phyloP scores from a whole-genome alignment of 2,113 vertebrate genomes.

The Isichthys henryi region DNA sequence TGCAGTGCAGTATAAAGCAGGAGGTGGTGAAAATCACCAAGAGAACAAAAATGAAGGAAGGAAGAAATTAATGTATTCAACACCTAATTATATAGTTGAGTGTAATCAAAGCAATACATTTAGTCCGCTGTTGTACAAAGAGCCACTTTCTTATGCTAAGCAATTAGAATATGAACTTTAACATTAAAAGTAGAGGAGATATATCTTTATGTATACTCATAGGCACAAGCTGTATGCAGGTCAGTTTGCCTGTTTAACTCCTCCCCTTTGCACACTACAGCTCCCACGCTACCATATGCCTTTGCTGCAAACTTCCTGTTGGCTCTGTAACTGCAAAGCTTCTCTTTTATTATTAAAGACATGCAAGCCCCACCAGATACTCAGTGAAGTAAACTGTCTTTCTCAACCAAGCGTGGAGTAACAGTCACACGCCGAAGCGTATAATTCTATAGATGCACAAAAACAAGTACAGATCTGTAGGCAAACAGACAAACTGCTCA shows the following conservation, averaged over 20 bases:
- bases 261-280: not conserved
- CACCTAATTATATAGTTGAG: not conserved
- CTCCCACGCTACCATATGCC: not conserved
- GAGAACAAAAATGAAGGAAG: not conserved
- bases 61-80: not conserved
- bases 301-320: constrained; percentile 13
- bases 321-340: not conserved
- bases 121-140: not conserved
- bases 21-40: not conserved
- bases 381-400: not conserved
- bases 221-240: not conserved
- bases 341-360: not conserved
- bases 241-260: not conserved
- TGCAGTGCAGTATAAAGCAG: not conserved
- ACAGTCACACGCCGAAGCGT: not conserved
- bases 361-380: not conserved
- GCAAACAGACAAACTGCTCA: not conserved
- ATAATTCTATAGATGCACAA: not conserved
- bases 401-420: not conserved
- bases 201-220: not conserved
- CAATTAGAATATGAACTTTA: not conserved
- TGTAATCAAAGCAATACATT: not conserved
- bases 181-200: not conserved
- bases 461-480: not conserved
- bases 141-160: not conserved